Conservation (phyloP, 2,797 vertebrate genomes). For the Chelmon rostratus region DNA sequence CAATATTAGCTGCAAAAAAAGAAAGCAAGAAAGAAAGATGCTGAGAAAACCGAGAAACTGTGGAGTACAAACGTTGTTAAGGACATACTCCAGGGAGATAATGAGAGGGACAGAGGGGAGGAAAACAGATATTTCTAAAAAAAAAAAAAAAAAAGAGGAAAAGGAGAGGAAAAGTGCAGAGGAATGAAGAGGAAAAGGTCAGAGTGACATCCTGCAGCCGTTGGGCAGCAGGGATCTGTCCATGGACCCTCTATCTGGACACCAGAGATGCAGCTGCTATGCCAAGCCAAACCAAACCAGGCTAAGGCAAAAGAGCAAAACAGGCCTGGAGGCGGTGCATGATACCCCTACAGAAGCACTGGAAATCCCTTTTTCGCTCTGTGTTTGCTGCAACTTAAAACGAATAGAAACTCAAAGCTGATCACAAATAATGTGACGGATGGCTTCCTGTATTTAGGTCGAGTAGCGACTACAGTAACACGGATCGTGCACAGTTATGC, state of each 20-base stretch:
- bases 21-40: conserved; percentile 5
- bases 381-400: conserved; percentile 20
- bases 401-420: conserved; percentile 7
- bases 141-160: not conserved
- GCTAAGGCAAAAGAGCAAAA: conserved; percentile 30
- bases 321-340: conserved; percentile 2
- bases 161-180: conserved; percentile 16
- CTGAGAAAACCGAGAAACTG: not conserved
- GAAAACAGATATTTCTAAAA: not conserved
- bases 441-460: not conserved
- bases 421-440: conserved; percentile 12
- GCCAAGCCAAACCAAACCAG: conserved; percentile 24
- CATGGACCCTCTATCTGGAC: conserved; percentile 40
- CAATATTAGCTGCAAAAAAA: conserved; percentile 2
- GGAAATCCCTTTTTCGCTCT: conserved; percentile 48
- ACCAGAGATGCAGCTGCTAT: conserved; percentile 22
- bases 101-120: not conserved
- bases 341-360: conserved; percentile 25
- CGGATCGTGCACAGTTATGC: conserved; percentile 15
- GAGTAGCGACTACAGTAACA: not conserved
- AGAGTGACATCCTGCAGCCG: conserved; percentile 66
- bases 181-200: conserved; percentile 46
- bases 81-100: not conserved
- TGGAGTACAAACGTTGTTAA: not conserved
- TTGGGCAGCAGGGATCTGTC: conserved; percentile 15